Evolutionary conservation across 2,113 vertebrate genomes (phyloP), one percentile per base, ranked within the genome.

Genomic region (Passer domesticus): DNA sequence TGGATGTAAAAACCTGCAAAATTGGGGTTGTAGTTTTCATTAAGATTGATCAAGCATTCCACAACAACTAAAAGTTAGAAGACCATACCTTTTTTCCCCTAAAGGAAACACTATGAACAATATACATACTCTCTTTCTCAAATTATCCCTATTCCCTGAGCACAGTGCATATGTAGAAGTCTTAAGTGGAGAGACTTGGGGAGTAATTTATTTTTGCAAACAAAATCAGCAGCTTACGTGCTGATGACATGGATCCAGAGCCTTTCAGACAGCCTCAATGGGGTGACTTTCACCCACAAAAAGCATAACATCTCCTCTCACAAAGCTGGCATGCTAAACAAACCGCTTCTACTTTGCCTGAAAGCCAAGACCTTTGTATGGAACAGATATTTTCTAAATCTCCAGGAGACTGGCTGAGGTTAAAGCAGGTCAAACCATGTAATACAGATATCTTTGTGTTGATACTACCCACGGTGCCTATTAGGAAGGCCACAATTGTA

Each of bases 331-430:
- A 24, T n/a, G 81, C 66, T 35, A 72, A 90, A 87, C 21, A 87
- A 83, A 55, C n/a, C 0, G 0, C 31, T 87, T 75, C 62, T 70
- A 22, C 80, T 53, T 37, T 41, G 41, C 44, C 58, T 89, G 78
- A 89, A 87, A 94, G 77, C 69, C 76, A 60, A 79, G 87, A 76
- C 74, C 81, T 89, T 84, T 70, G 41, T n/a, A 10, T 14, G n/a
- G 69, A 91, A 69, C 33, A 82, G 94, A n/a, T 35, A 91, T 64
- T 95, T 95, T 67, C 89, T 79, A 25, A 53, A 76, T 75, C 92
- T 94, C 87, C 77, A 58, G 89, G 91, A 94, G 92, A 72, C 52
- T 35, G 44, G 56, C 47, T 94, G 44, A 62, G 96, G 95, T 95
- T 91, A 94, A 94, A 92, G 73, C 31, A 30, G 94, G 94, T 90